Evolutionary conservation across 2,113 vertebrate genomes (phyloP).

Genomic region (Australoheros scitulus): DNA sequence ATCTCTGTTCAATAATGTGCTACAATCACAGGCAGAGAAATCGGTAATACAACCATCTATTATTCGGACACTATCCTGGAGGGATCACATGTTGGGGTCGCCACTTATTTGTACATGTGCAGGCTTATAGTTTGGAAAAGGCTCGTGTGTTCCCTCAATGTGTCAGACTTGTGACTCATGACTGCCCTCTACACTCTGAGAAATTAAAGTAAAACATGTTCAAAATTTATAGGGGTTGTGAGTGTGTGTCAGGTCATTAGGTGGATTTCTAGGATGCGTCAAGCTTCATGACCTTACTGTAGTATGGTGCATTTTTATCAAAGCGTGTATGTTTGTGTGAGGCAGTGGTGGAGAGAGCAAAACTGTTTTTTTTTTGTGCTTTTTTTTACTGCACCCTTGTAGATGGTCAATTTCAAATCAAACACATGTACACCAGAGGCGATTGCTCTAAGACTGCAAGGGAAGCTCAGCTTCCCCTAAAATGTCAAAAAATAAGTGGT

Average conservation of each 20-base stretch:
- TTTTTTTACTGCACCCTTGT: not conserved
- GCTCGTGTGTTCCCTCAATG: slow-evolving; percentile 7
- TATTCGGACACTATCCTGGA: slow-evolving; percentile 35
- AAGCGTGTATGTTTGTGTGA: not conserved
- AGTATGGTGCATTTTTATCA: not conserved
- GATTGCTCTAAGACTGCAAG: too few relatives aligned
- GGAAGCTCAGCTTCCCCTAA: too few relatives aligned
- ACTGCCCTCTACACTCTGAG: not conserved
- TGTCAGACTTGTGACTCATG: not conserved
- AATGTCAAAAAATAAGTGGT: too few relatives aligned
- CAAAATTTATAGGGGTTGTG: slow-evolving; percentile 64
- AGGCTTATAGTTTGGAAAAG: slow-evolving; percentile 41
- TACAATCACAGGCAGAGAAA: not conserved
- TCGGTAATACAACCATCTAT: slow-evolving; percentile 40
- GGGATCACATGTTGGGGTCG: slow-evolving; percentile 46
- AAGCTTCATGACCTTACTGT: slow-evolving; percentile 2
- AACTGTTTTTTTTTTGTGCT: rapidly evolving
- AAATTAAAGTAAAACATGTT: slow-evolving; percentile 50
- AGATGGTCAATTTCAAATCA: not conserved
- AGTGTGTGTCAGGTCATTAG: slow-evolving; percentile 29
- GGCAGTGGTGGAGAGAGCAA: not conserved
- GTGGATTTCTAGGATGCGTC: slow-evolving; percentile 2
- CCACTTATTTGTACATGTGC: slow-evolving; percentile 43
- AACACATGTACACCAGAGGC: too few relatives aligned
- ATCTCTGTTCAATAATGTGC: slow-evolving; percentile 23